Conservation (phyloP, 2,797 vertebrate species). For the Crax fasciolata region DNA sequence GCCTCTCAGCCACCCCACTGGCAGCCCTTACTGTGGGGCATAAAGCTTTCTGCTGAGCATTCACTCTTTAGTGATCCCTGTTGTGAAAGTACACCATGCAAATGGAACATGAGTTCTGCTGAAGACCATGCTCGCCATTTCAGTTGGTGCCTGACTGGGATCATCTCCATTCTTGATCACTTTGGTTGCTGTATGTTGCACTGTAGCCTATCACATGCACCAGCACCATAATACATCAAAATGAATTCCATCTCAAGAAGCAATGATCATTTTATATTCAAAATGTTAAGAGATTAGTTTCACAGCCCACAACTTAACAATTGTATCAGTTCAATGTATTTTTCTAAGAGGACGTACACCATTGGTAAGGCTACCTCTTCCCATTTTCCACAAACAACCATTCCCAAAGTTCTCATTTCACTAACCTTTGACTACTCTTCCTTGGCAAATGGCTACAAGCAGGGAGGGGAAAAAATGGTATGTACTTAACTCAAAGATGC, state of each 20-base stretch:
- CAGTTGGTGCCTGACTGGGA: neutral
- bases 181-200: neutral
- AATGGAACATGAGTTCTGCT: neutral
- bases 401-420: neutral
- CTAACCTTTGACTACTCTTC: neutral
- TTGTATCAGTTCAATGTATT: neutral
- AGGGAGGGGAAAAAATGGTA: constrained; percentile 13
- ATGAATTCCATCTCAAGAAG: neutral
- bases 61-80: neutral
- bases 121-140: neutral
- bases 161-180: neutral
- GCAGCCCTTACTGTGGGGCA: neutral
- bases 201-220: neutral
- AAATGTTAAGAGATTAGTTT: neutral
- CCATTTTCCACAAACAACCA: neutral
- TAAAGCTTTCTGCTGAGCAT: neutral
- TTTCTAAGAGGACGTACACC: rapidly evolving
- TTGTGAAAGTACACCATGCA: neutral
- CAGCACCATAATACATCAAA: neutral
- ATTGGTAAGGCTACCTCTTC: neutral
- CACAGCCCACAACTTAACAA: neutral
- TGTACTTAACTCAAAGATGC: neutral
- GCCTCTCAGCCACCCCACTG: neutral
- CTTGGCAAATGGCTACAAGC: neutral
- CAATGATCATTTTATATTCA: neutral